Evolutionary conservation across 2,888 invertebrate species (phyloP).

Genomic region (Fragum fragum): DNA sequence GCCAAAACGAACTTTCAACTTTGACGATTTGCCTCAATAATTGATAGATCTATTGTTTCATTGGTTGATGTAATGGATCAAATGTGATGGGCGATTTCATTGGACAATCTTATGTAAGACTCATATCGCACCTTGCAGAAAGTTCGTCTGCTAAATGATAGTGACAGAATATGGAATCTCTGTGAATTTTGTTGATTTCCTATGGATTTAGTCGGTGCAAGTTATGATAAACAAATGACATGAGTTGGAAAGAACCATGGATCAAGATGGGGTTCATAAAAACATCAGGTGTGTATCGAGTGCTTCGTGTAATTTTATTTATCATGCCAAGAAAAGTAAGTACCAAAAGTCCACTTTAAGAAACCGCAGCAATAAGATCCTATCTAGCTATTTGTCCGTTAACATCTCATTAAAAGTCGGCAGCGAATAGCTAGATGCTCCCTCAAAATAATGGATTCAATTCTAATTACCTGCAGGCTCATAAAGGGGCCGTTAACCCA

Average conservation of each 20-base stretch:
- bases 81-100: constrained; percentile 48
- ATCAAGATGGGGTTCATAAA: constrained; percentile 36
- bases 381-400: no score
- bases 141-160: constrained; percentile 55
- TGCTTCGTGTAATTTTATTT: not conserved
- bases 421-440: no score
- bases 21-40: constrained; percentile 16
- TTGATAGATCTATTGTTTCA: constrained; percentile 53
- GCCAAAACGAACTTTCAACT: constrained; percentile 65
- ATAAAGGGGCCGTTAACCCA: no score
- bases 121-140: constrained; percentile 56
- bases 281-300: constrained; percentile 33
- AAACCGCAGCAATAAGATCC: no score
- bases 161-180: constrained; percentile 23
- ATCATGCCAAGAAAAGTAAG: no score
- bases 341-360: no score
- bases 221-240: constrained; percentile 40
- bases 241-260: constrained; percentile 49
- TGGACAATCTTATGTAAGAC: constrained; percentile 44
- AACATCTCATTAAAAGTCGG: no score
- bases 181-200: constrained; percentile 37
- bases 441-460: no score
- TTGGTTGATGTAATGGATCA: constrained; percentile 48
- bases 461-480: no score
- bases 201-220: constrained; percentile 46